A percentile compares a stretch with the other conserved stretches of the same genome.
These are phyloP conservation scores for Dendroctonus valens DNA, from an alignment of 1,140 invertebrate species.

Conservation along the genomic window DNA sequence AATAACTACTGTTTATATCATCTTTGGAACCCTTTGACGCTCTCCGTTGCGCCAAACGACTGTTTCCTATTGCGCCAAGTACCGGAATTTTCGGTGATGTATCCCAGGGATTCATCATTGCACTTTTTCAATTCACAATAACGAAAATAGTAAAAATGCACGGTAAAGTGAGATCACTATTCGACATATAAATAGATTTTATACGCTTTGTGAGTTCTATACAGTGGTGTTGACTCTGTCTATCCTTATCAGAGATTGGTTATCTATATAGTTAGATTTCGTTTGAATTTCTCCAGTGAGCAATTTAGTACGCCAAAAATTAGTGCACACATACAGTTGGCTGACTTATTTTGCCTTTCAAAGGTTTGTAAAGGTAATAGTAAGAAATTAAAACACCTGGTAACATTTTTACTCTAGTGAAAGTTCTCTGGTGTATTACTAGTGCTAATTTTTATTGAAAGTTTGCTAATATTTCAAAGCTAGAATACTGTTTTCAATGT, in stretches of 20 bases:
- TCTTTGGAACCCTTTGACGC: conserved; percentile 34
- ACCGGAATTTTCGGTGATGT: conserved; percentile 14
- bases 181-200: neutral
- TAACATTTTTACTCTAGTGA: too few relatives aligned
- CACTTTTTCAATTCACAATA: neutral
- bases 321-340: too few relatives aligned
- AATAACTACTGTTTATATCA: conserved; percentile 24
- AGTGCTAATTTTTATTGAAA: too few relatives aligned
- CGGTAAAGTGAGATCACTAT: neutral
- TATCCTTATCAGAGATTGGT: conserved; percentile 1
- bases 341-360: too few relatives aligned
- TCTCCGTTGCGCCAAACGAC: conserved; percentile 39
- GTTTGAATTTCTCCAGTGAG: too few relatives aligned
- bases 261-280: too few relatives aligned
- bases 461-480: too few relatives aligned
- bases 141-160: neutral
- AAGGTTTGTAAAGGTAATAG: too few relatives aligned
- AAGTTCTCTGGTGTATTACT: too few relatives aligned
- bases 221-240: conserved; percentile 4
- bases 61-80: conserved; percentile 35
- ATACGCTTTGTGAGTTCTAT: neutral
- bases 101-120: conserved; percentile 15
- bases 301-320: too few relatives aligned
- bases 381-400: too few relatives aligned
- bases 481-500: too few relatives aligned